Conservation (phyloP, 1,140 invertebrate species). For the Hyphantria cunea region DNA sequence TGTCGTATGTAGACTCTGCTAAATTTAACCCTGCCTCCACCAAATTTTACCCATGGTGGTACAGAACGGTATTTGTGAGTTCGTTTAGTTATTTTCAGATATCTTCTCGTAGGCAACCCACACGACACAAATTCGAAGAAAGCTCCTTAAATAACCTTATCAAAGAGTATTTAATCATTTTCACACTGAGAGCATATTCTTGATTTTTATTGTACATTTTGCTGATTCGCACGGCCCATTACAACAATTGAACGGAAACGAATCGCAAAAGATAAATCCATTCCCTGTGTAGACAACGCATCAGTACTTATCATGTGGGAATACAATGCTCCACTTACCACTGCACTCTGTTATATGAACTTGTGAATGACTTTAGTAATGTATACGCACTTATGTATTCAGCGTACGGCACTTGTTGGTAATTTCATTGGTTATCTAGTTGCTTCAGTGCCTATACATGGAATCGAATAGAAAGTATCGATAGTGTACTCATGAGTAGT, state of each 20-base stretch:
- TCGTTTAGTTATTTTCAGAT: no score
- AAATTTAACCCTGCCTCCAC: no score
- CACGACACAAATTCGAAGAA: no score
- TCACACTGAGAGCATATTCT: background rate
- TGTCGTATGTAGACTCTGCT: no score
- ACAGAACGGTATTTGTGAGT: no score
- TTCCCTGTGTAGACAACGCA: conserved; percentile 60
- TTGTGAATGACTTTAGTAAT: conserved; percentile 23
- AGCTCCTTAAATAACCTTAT: conserved; percentile 1
- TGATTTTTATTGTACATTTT: background rate
- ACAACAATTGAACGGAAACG: conserved; percentile 47
- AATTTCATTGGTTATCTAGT: background rate
- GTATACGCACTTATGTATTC: conserved; percentile 2
- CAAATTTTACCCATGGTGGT: no score
- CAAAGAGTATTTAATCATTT: background rate
- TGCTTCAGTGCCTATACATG: background rate
- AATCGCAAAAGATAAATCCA: conserved; percentile 59
- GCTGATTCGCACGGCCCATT: conserved; percentile 24
- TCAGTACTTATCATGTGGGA: conserved; percentile 61
- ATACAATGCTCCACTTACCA: conserved; percentile 68
- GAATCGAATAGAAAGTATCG: background rate
- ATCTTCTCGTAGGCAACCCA: no score
- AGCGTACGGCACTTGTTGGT: background rate
- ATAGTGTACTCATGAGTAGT: no score
- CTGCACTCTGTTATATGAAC: conserved; percentile 43